Conservation (phyloP, 1,140 invertebrate species). For the roundworm (Caenorhabditis elegans) region DNA sequence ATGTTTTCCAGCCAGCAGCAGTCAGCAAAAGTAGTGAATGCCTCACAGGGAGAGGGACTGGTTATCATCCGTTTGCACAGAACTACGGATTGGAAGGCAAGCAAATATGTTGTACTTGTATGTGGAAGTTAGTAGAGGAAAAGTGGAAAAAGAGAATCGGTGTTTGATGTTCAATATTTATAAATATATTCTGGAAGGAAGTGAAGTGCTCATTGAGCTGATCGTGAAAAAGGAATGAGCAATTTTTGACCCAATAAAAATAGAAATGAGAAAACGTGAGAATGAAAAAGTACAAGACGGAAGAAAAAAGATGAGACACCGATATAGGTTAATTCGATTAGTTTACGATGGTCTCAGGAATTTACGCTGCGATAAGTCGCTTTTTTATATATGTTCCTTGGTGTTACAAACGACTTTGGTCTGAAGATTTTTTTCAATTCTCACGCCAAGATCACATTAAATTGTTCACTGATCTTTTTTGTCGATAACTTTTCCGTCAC, state of each 20-base stretch:
- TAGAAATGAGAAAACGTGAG: background rate
- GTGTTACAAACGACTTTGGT: background rate
- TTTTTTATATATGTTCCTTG: slow-evolving; percentile 11
- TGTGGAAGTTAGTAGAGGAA: background rate
- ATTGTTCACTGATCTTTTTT: too few relatives aligned
- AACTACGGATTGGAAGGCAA: background rate
- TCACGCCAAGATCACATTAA: background rate
- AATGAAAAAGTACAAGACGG: background rate
- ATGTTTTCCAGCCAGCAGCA: background rate
- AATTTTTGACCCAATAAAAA: background rate
- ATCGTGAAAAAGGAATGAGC: background rate
- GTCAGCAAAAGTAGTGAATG: background rate
- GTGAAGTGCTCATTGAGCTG: background rate
- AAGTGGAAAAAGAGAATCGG: background rate
- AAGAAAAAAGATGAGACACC: background rate
- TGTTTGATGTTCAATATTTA: background rate
- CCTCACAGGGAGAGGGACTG: too few relatives aligned
- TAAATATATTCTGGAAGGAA: background rate
- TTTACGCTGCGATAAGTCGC: background rate
- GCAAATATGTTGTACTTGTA: slow-evolving; percentile 4
- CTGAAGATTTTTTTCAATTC: background rate
- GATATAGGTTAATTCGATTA: slow-evolving; percentile 29
- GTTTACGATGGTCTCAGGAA: slow-evolving; percentile 8
- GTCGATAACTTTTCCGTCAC: too few relatives aligned
- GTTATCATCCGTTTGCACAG: background rate